These are phyloP conservation scores for Caenorhabditis uteleia DNA, from an alignment of 2,888 invertebrate species.

Conservation along the genomic window DNA sequence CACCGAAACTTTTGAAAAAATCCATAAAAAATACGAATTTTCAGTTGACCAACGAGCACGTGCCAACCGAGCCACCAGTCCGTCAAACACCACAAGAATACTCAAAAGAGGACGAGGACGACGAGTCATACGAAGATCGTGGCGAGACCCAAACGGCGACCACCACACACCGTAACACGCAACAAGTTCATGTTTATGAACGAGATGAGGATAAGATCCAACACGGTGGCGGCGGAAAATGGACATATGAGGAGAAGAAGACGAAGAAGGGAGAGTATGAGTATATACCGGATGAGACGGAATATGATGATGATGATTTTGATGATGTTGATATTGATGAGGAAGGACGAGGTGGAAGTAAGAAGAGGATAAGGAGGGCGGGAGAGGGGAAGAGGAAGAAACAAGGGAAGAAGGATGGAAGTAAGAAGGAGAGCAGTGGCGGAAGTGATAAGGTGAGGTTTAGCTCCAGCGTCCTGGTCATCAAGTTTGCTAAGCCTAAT, in stretches of 20 bases:
- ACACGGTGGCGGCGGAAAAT: conserved; percentile 19
- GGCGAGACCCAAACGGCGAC: conserved; percentile 1
- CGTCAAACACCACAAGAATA: conserved; percentile 34
- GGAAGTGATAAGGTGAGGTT: conserved; percentile 22
- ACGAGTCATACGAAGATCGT: conserved; percentile 32
- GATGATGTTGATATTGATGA: conserved; percentile 35
- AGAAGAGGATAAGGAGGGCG: conserved; percentile 24
- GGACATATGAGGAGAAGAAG: conserved; percentile 43
- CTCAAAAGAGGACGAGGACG: conserved; percentile 36
- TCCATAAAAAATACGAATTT: no score
- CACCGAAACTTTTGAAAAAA: neutral
- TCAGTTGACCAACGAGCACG: conserved; percentile 63
- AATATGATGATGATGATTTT: conserved; percentile 36
- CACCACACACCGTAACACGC: conserved; percentile 1
- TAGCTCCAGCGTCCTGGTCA: no score
- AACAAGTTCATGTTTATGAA: conserved; percentile 24
- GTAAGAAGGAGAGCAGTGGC: conserved; percentile 3
- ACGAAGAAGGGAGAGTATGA: conserved; percentile 45
- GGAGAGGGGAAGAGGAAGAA: conserved; percentile 19
- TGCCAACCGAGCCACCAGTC: conserved; percentile 57
- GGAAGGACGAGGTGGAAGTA: conserved; percentile 12
- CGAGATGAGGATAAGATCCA: conserved; percentile 26
- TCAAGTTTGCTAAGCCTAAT: no score
- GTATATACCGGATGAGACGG: conserved; percentile 47
- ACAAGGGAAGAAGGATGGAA: conserved; percentile 12